A percentile compares a stretch with the other conserved stretches of the same genome.
These are phyloP conservation scores for Drosophila suboccidentalis DNA, from an alignment of 2,888 invertebrate genomes.

Conservation along the genomic window DNA sequence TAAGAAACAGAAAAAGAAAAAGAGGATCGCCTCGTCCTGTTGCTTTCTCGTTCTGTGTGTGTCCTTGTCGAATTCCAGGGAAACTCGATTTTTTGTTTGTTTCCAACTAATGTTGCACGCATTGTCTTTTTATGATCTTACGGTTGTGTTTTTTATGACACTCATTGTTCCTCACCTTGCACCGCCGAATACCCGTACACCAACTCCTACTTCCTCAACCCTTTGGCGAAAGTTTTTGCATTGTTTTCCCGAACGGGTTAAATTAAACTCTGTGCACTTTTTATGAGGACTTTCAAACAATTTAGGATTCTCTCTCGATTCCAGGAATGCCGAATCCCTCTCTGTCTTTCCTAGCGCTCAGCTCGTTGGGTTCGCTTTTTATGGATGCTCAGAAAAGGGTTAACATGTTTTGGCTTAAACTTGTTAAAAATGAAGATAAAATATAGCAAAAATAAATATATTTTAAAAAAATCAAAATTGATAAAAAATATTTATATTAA, in stretches of 20 bases:
- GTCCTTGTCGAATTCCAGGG: slow-evolving; percentile 60
- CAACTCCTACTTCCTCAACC: slow-evolving; percentile 63
- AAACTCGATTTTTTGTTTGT: slow-evolving; percentile 60
- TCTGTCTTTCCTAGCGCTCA: slow-evolving; percentile 33
- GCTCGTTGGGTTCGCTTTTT: slow-evolving; percentile 32
- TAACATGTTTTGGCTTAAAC: not conserved
- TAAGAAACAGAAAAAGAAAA: slow-evolving; percentile 54
- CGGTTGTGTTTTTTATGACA: slow-evolving; percentile 74
- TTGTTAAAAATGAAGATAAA: not conserved
- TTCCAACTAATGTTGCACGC: slow-evolving; percentile 68
- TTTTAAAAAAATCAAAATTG: not conserved
- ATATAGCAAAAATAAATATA: not conserved
- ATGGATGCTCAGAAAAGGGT: slow-evolving; percentile 32
- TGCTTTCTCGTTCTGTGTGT: slow-evolving; percentile 31
- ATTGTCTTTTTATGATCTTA: slow-evolving; percentile 72
- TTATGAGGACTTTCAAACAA: slow-evolving; percentile 47
- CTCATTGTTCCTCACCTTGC: slow-evolving; percentile 58
- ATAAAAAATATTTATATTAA: not conserved
- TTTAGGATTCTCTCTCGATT: slow-evolving; percentile 29
- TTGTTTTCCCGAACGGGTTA: slow-evolving; percentile 64
- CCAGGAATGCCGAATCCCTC: slow-evolving; percentile 43
- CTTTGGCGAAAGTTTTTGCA: slow-evolving; percentile 54
- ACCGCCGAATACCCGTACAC: slow-evolving; percentile 24
- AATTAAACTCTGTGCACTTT: slow-evolving; percentile 53
- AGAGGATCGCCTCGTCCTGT: slow-evolving; percentile 1